phyloP scores from a whole-genome alignment of 2,797 vertebrate genomes.

The Amphiprion clarkii region DNA sequence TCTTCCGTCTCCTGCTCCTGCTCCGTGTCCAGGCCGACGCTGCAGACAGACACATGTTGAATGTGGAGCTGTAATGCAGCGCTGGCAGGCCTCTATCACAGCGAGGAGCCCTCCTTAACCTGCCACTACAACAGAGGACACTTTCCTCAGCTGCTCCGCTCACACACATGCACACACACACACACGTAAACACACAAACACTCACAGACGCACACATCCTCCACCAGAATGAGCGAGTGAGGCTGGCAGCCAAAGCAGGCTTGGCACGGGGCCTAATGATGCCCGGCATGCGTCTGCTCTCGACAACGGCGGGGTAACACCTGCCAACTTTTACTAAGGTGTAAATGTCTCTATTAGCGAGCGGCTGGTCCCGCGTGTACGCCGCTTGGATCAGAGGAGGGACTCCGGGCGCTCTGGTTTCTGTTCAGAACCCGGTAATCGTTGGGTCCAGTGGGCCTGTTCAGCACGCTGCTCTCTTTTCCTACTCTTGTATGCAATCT shows the following conservation, averaged over 20 bases:
- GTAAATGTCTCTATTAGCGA: conserved; percentile 99
- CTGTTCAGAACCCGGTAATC: conserved; percentile 79
- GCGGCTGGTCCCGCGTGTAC: conserved; percentile 73
- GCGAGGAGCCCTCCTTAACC: conserved; percentile 51
- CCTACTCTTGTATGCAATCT: conserved; percentile 58
- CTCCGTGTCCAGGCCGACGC: conserved; percentile 13
- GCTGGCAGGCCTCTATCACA: conserved; percentile 21
- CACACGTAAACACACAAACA: conserved; percentile 36
- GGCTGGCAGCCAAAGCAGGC: conserved; percentile 90
- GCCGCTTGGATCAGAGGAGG: conserved; percentile 87
- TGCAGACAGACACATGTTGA: conserved; percentile 46
- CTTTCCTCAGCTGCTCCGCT: conserved; percentile 37
- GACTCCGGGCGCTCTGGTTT: conserved; percentile 87
- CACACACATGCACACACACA: conserved; percentile 22
- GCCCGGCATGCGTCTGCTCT: conserved; percentile 96
- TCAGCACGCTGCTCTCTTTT: conserved; percentile 55
- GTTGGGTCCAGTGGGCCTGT: conserved; percentile 77
- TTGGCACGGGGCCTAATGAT: conserved; percentile 98
- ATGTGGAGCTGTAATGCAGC: conserved; percentile 35
- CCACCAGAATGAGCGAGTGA: conserved; percentile 69
- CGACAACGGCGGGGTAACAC: conserved; percentile 93
- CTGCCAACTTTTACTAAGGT: conserved; percentile 98
- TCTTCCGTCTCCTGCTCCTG: background rate
- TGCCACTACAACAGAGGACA: conserved; percentile 63
- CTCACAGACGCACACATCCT: conserved; percentile 42